Percentiles rank a stretch among this genome's conserved stretches.
Evolutionary conservation across 2,888 invertebrate species (phyloP).

Genomic region (Limnephilus rhombicus): DNA sequence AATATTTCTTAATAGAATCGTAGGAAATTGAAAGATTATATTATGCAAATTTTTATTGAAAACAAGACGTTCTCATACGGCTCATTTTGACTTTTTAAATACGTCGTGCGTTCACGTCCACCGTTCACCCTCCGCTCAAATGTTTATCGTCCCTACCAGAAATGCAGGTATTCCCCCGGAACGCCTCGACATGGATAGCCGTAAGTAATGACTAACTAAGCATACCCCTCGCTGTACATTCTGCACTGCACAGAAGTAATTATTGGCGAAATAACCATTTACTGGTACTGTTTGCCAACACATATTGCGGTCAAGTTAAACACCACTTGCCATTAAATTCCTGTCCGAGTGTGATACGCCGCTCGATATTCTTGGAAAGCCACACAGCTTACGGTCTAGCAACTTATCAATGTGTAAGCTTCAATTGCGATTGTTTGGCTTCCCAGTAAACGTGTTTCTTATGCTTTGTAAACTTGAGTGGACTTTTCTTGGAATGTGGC

Average conservation of each 20-base stretch:
- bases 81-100: too few species aligned
- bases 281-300: neutral
- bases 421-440: neutral
- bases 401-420: neutral
- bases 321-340: neutral
- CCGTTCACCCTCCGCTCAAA: neutral
- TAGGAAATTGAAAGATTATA: too few species aligned
- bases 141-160: neutral
- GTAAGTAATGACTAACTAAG: neutral
- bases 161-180: neutral
- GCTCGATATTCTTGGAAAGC: conserved; percentile 10
- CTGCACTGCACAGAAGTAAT: neutral
- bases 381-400: neutral
- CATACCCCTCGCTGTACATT: neutral
- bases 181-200: neutral
- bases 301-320: conserved; percentile 7
- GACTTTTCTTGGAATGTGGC: neutral
- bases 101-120: neutral
- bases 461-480: neutral
- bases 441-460: neutral
- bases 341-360: neutral
- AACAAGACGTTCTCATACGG: too few species aligned
- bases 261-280: neutral
- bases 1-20: too few species aligned
- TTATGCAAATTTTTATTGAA: too few species aligned